phyloP scores from a whole-genome alignment of 2,888 invertebrate genomes.

The Oeneis ivallda region DNA sequence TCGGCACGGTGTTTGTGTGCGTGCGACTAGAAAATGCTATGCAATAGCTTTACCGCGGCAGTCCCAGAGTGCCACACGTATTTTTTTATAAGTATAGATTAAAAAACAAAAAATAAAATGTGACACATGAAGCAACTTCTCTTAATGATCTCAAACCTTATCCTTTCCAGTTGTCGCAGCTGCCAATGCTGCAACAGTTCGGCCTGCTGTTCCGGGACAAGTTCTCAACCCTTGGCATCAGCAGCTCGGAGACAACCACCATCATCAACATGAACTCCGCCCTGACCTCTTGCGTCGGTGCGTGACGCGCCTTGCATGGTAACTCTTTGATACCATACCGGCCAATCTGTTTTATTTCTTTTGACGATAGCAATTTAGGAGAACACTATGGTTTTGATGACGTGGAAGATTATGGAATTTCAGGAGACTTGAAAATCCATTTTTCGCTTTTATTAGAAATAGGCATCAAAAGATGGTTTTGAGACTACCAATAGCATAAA shows the following conservation, averaged over 20 bases:
- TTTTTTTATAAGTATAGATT: too few relatives aligned
- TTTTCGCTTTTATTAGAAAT: background rate
- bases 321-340: conserved; percentile 69
- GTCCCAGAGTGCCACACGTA: too few relatives aligned
- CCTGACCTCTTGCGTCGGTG: conserved; percentile 86
- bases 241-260: conserved; percentile 85
- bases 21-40: too few relatives aligned
- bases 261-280: conserved; percentile 88
- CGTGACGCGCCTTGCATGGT: conserved; percentile 77
- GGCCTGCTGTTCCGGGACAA: conserved; percentile 86
- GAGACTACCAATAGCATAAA: too few relatives aligned
- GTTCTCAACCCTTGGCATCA: conserved; percentile 82
- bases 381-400: background rate
- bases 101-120: too few relatives aligned
- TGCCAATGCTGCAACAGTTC: conserved; percentile 87
- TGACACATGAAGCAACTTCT: too few relatives aligned
- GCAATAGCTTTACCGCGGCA: too few relatives aligned
- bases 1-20: too few relatives aligned
- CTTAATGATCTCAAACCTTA: background rate
- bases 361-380: background rate
- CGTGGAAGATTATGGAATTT: background rate
- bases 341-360: conserved; percentile 31
- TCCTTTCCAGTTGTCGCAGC: conserved; percentile 82
- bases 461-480: background rate
- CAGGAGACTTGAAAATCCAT: background rate